Evolutionary conservation across 2,113 vertebrate genomes (phyloP).

Genomic region (Stictonetta naevosa): DNA sequence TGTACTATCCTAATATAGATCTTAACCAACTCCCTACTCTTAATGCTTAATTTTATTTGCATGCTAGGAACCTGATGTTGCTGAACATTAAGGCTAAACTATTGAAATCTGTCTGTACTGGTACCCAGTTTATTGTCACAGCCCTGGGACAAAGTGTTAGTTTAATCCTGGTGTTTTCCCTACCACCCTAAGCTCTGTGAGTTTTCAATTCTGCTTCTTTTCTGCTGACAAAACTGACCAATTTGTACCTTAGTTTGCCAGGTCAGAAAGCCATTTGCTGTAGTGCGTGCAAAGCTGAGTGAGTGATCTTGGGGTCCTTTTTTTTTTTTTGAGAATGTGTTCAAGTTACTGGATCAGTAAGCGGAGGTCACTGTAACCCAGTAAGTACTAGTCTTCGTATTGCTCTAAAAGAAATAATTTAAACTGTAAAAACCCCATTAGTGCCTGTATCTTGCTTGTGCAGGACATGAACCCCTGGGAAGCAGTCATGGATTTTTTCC

Average conservation of each 20-base stretch:
- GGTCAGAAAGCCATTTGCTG: not conserved
- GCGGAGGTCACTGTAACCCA: not conserved
- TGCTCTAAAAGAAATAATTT: constrained; percentile 10
- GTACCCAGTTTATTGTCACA: not conserved
- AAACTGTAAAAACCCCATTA: not conserved
- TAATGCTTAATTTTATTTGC: not conserved
- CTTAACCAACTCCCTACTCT: not conserved
- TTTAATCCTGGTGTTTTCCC: not conserved
- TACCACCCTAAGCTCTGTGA: not conserved
- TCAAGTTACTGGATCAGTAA: not conserved
- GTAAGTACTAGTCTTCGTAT: not conserved
- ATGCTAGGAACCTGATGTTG: not conserved
- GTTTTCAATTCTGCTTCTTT: not conserved
- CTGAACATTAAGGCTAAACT: not conserved
- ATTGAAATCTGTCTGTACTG: not conserved
- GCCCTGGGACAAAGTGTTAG: not conserved
- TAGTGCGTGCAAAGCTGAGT: not conserved
- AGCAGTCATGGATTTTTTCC: not conserved
- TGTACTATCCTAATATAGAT: not conserved
- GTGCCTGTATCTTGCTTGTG: not conserved
- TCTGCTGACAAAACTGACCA: not conserved
- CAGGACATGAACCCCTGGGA: not conserved
- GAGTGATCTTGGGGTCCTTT: not conserved
- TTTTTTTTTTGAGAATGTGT: not conserved
- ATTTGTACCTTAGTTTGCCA: not conserved